Conservation (phyloP, 64 coral and sea anemone species). For the Acropora tenuis region DNA sequence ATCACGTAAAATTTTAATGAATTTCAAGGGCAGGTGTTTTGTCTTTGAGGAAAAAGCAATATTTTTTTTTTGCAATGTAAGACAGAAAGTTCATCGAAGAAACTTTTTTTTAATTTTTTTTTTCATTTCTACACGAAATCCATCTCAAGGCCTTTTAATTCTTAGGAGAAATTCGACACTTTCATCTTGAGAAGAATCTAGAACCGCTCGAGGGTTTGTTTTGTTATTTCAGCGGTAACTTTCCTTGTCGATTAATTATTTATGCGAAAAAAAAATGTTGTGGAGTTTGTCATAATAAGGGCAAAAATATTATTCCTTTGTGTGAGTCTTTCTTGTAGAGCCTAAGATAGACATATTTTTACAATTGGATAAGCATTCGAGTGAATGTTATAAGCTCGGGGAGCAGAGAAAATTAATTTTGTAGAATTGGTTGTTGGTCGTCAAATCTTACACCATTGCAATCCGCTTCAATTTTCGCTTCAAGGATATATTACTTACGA, state of each 20-base stretch:
- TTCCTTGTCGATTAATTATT: constrained; percentile 28
- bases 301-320: neutral
- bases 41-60: neutral
- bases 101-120: neutral
- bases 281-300: neutral
- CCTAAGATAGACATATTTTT: neutral
- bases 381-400: neutral
- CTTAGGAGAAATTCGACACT: neutral
- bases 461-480: neutral
- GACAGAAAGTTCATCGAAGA: neutral
- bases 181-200: neutral
- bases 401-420: neutral
- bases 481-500: neutral
- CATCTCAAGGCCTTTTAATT: no score
- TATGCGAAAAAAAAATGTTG: neutral
- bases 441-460: neutral
- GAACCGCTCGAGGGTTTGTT: constrained; percentile 3
- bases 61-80: neutral
- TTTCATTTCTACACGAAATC: no score
- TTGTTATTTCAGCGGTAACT: constrained; percentile 26
- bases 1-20: constrained; percentile 38
- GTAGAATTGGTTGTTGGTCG: neutral
- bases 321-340: no score
- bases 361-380: neutral
- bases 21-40: constrained; percentile 42